Evolutionary conservation across 2,797 vertebrate species (phyloP).

Genomic region (Cossypha dichroa): DNA sequence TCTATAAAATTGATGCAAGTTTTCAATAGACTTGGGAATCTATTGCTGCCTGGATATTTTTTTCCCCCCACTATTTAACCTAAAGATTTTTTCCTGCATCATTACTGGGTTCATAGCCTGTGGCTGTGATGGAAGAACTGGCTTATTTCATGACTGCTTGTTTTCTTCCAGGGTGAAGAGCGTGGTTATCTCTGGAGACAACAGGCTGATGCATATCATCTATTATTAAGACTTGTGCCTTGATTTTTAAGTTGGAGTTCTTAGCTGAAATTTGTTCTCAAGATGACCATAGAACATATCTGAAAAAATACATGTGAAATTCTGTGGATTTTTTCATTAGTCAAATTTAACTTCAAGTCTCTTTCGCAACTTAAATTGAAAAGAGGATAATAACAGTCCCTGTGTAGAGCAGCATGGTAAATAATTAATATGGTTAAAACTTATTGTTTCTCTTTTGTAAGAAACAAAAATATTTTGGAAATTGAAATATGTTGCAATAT

Average conservation of each 20-base stretch:
- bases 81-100: not conserved
- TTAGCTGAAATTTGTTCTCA: not conserved
- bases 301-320: not conserved
- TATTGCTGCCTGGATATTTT: not conserved
- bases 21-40: not conserved
- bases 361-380: not conserved
- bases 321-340: not conserved
- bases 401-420: not conserved
- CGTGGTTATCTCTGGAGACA: not conserved
- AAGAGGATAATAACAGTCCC: not conserved
- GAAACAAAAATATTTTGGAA: not conserved
- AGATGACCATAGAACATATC: not conserved
- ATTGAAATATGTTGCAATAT: not conserved
- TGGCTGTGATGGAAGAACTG: not conserved
- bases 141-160: not conserved
- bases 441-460: not conserved
- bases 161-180: not conserved
- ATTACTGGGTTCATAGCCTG: not conserved
- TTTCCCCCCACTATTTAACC: not conserved
- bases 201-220: not conserved
- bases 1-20: not conserved
- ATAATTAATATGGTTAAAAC: not conserved
- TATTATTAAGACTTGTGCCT: not conserved
- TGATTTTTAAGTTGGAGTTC: not conserved
- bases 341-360: not conserved